Conservation (phyloP, 2,888 invertebrate genomes). For the Pecten maximus region DNA sequence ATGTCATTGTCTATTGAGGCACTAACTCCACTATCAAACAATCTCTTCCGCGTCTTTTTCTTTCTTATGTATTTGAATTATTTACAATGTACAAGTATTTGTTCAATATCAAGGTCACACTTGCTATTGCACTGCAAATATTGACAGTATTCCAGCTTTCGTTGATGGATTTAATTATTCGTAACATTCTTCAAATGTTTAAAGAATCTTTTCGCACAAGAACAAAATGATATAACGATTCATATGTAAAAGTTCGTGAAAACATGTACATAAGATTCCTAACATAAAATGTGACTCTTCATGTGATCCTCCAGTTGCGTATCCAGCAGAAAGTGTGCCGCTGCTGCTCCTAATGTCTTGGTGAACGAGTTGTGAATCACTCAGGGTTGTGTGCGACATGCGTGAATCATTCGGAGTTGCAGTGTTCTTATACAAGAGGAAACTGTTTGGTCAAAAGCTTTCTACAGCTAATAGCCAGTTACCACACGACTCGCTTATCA, state of each 20-base stretch:
- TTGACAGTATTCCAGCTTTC: background rate
- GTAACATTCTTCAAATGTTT: background rate
- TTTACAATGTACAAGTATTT: background rate
- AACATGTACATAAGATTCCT: background rate
- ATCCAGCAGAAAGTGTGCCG: background rate
- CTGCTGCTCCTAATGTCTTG: background rate
- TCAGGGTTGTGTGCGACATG: background rate
- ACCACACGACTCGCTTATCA: background rate
- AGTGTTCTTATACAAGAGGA: background rate
- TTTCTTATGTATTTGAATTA: background rate
- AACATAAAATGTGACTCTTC: too few species aligned
- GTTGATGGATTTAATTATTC: background rate
- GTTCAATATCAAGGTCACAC: background rate
- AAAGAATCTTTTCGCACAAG: background rate
- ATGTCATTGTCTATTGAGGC: slow-evolving; percentile 18
- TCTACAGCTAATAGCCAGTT: too few species aligned
- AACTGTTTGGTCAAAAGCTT: too few species aligned
- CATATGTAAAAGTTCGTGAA: background rate
- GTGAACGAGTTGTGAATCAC: background rate
- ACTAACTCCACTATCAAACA: background rate
- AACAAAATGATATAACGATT: background rate
- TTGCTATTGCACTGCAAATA: background rate
- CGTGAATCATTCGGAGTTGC: background rate
- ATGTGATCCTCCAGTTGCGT: background rate
- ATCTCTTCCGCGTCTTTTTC: too few species aligned